Evolutionary conservation across 2,113 vertebrate species (phyloP).

Genomic region (Siniperca knerii): DNA sequence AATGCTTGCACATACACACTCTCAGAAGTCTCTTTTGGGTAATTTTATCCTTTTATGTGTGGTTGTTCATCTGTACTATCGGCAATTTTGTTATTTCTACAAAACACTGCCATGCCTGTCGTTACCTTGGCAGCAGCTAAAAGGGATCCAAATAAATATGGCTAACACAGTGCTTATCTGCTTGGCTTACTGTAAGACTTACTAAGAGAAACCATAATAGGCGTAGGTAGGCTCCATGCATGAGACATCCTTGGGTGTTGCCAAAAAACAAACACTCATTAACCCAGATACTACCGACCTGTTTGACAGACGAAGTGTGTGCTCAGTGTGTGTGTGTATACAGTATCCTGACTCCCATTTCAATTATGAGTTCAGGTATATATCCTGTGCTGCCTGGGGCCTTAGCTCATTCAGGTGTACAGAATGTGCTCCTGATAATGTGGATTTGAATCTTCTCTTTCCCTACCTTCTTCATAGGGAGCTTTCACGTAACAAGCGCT

Average conservation of each 20-base stretch:
- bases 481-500: background rate
- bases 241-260: slow-evolving; percentile 77
- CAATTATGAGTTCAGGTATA: slow-evolving; percentile 48
- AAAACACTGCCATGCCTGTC: slow-evolving; percentile 37
- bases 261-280: slow-evolving; percentile 80
- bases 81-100: slow-evolving; percentile 61
- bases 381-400: slow-evolving; percentile 18
- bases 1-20: background rate
- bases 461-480: background rate
- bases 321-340: slow-evolving; percentile 32
- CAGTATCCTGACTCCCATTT: slow-evolving; percentile 50
- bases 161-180: slow-evolving; percentile 65
- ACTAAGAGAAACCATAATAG: slow-evolving; percentile 65
- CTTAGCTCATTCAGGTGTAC: slow-evolving; percentile 21
- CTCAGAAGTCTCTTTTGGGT: slow-evolving; percentile 13
- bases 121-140: slow-evolving; percentile 72
- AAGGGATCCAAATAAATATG: slow-evolving; percentile 72
- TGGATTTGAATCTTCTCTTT: background rate
- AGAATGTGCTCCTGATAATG: slow-evolving; percentile 5
- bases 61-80: slow-evolving; percentile 46
- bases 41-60: slow-evolving; percentile 35
- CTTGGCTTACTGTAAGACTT: slow-evolving; percentile 55
- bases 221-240: slow-evolving; percentile 60
- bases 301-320: slow-evolving; percentile 67
- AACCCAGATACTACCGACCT: slow-evolving; percentile 69